phyloP scores from a whole-genome alignment of 1,140 invertebrate genomes.

The Bombus impatiens region DNA sequence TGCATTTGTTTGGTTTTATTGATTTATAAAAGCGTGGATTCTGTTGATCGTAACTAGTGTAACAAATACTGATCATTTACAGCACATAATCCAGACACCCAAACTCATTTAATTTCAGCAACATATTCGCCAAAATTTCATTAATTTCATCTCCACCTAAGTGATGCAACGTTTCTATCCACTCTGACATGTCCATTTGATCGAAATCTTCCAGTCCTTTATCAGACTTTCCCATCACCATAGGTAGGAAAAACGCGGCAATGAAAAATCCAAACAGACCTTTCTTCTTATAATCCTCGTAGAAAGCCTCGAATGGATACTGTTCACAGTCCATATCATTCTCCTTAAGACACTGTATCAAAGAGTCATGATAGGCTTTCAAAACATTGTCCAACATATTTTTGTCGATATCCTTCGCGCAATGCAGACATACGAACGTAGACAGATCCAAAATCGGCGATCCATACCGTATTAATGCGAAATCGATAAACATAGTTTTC shows the following conservation, averaged over 20 bases:
- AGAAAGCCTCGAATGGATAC: constrained; percentile 70
- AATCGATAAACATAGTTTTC: constrained; percentile 77
- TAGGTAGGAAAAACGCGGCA: constrained; percentile 69
- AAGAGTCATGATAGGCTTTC: constrained; percentile 69
- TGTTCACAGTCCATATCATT: constrained; percentile 50
- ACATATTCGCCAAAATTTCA: constrained; percentile 63
- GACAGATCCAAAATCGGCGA: constrained; percentile 78
- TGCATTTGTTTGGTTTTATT: background rate
- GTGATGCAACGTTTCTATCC: accelerated
- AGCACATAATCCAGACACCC: constrained; percentile 63
- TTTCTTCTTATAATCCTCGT: constrained; percentile 69
- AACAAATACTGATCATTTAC: background rate
- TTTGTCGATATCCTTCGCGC: constrained; percentile 50
- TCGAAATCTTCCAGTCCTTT: background rate
- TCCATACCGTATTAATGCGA: constrained; percentile 73
- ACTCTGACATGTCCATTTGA: accelerated
- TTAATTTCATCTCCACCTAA: constrained; percentile 62
- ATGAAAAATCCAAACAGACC: constrained; percentile 74
- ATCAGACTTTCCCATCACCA: constrained; percentile 43
- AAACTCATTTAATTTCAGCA: constrained; percentile 62
- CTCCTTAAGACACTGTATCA: constrained; percentile 58
- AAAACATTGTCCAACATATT: constrained; percentile 70
- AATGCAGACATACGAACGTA: constrained; percentile 78
- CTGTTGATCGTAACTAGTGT: no score
- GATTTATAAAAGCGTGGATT: background rate